Base-by-base conservation (phyloP, 2,888 invertebrate species). In the Leptinotarsa haldemani region DNA sequence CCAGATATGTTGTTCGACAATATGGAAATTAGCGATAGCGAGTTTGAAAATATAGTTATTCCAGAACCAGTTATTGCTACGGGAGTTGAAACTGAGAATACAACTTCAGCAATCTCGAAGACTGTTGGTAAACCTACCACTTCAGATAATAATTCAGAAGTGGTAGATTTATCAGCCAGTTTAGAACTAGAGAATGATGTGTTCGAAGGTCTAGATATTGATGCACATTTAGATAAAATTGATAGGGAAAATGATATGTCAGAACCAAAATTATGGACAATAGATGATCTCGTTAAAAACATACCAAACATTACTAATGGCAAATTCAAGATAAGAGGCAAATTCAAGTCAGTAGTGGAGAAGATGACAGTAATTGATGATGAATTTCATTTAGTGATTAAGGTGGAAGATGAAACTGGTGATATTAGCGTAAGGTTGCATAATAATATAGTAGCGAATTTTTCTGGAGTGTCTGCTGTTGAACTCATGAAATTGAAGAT, bases 401-500 rank as follows among this genome's bases (percentile, higher is more conserved):
- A 88, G 12, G 85, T 93, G 65, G 88, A 88, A 9, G 93, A 93
- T 84, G 89, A 88, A 20, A 90, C 90, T 5, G 91, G 89, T 1
- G 88, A 85, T 68, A 78, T 93, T 18, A 88, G 90, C 67, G 90
- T 90, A 1, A 88, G 88, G 20, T 89, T 93, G 69, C 88, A 91
- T 0, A 90, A 90, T 76, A 88, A 90, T 79, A 89, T 92, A 15
- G 84, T 91, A 1, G 87, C 90, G 0, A 86, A 88, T 66, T 82
- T 91, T 70, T 88, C 89, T 1, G 90, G 90, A 1, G 88, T 87
- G 74, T 88, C 89, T 1, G 89, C 90, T 0, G 84, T 70, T 5
- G 82, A 78, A 61, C 77, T 85, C 50, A 74, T 75, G 65, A 65
- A 74, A 40, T 70, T 83, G 50, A 82, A 79, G 65, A 69, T 71